Percentiles rank a stretch among this genome's conserved stretches.
phyloP scores from a whole-genome alignment of 2,797 vertebrate species.

The Simalia tracyae region DNA sequence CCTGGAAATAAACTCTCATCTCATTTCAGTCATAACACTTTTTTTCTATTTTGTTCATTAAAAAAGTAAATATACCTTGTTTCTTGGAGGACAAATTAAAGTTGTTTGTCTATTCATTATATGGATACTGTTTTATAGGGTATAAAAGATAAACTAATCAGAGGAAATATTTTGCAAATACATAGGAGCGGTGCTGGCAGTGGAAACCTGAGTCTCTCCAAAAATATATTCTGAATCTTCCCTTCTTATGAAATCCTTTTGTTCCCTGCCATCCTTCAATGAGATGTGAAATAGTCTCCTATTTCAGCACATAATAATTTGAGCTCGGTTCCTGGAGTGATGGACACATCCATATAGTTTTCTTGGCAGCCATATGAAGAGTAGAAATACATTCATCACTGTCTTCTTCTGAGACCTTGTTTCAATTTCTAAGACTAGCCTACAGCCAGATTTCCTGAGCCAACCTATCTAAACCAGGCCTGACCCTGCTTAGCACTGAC shows the following conservation, averaged over 20 bases:
- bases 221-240: not conserved
- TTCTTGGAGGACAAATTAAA: not conserved
- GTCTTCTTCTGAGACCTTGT: not conserved
- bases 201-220: not conserved
- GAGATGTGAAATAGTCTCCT: not conserved
- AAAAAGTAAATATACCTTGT: not conserved
- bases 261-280: not conserved
- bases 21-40: not conserved
- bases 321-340: not conserved
- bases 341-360: not conserved
- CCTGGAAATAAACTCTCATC: not conserved
- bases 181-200: not conserved
- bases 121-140: not conserved
- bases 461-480: not conserved
- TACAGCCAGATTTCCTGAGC: not conserved
- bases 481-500: not conserved
- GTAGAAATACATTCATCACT: not conserved
- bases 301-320: not conserved
- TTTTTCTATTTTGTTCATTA: not conserved
- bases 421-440: not conserved
- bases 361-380: not conserved
- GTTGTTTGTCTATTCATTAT: not conserved
- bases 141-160: not conserved
- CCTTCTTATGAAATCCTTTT: not conserved
- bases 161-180: not conserved